Evolutionary conservation across 2,888 invertebrate species (phyloP).

Genomic region (Stratiomys singularior): DNA sequence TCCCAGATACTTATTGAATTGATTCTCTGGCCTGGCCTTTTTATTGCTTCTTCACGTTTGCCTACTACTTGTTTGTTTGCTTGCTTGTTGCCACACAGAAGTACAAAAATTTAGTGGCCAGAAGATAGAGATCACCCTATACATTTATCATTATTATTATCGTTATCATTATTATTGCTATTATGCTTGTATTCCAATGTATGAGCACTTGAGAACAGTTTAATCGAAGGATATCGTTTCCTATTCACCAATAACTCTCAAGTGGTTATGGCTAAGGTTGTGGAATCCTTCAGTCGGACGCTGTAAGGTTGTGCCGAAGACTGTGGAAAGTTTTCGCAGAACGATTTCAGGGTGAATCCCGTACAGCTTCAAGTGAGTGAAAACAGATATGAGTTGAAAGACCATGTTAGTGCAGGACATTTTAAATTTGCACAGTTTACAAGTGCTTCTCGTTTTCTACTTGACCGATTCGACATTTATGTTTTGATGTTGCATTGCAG

Average conservation of each 20-base stretch:
- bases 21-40: not conserved
- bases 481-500: not conserved
- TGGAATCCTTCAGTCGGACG: not conserved
- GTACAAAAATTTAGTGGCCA: not conserved
- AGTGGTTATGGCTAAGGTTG: slow-evolving; percentile 2
- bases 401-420: not conserved
- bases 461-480: slow-evolving; percentile 38
- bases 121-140: not conserved
- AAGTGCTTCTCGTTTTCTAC: slow-evolving; percentile 27
- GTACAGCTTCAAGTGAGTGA: not conserved
- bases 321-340: not conserved
- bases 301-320: not conserved
- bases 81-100: not conserved
- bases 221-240: slow-evolving; percentile 46
- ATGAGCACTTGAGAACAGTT: slow-evolving; percentile 44
- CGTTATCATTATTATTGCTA: slow-evolving; percentile 35
- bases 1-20: not conserved
- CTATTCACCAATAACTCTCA: slow-evolving; percentile 28
- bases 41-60: not conserved
- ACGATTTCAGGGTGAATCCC: not conserved
- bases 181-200: slow-evolving; percentile 34
- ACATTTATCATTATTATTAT: slow-evolving; percentile 28
- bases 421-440: slow-evolving; percentile 37
- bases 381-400: not conserved
- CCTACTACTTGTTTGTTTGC: not conserved